These are phyloP conservation scores for Artemia sp. DNA, from an alignment of 2,888 invertebrate genomes.

Conservation along the genomic window DNA sequence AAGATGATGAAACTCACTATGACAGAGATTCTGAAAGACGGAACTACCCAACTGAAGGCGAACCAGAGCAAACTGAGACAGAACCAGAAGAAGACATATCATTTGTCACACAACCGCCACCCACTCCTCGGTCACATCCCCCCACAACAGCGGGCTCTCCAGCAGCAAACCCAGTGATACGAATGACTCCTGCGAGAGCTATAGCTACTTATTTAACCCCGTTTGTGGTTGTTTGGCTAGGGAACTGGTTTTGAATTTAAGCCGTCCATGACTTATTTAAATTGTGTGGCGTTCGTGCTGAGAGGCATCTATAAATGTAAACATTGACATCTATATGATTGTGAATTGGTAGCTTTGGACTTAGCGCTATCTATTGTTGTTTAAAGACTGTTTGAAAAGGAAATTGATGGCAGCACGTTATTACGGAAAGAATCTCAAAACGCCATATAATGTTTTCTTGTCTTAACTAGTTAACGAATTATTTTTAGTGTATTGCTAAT, in stretches of 20 bases:
- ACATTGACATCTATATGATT: too few species aligned
- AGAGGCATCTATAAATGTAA: too few species aligned
- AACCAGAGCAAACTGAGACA: conserved; percentile 6
- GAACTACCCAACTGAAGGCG: background rate
- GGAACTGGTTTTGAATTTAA: conserved; percentile 44
- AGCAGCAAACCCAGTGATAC: conserved; percentile 33
- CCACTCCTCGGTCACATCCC: conserved; percentile 25
- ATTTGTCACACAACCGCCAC: conserved; percentile 29
- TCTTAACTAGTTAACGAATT: too few species aligned
- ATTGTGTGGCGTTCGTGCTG: too few species aligned
- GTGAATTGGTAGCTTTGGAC: too few species aligned
- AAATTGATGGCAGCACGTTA: too few species aligned
- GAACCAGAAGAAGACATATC: conserved; percentile 28
- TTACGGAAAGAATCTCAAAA: too few species aligned
- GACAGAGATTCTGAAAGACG: background rate
- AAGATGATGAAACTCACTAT: conserved; percentile 24
- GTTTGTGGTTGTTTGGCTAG: conserved; percentile 68
- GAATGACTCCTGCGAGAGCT: conserved; percentile 43
- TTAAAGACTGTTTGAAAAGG: too few species aligned
- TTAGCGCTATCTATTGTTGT: too few species aligned
- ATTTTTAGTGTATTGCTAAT: too few species aligned
- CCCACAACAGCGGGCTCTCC: conserved; percentile 31
- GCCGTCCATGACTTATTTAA: too few species aligned
- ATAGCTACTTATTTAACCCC: conserved; percentile 59
- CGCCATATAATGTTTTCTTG: too few species aligned